A percentile compares a stretch with the other conserved stretches of the same genome.
These are phyloP conservation scores for Hirtodrosophila confusa DNA, from an alignment of 2,888 invertebrate genomes.

Conservation along the genomic window DNA sequence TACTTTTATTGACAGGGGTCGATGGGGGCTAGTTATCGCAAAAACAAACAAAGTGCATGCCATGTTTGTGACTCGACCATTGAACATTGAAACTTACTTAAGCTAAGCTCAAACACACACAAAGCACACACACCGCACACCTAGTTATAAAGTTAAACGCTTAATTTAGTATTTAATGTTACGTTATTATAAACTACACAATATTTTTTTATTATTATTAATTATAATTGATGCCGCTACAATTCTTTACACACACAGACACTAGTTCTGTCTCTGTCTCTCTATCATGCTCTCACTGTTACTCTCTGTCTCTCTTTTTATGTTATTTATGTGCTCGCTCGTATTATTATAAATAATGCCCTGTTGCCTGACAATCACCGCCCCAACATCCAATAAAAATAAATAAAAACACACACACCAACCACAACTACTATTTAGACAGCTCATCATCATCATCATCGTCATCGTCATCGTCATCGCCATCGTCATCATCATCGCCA, in stretches of 20 bases:
- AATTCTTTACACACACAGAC: conserved; percentile 3
- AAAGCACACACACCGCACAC: conserved; percentile 15
- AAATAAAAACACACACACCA: conserved; percentile 20
- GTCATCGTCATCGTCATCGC: conserved; percentile 26
- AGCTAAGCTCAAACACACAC: conserved; percentile 28
- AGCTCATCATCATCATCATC: conserved; percentile 43
- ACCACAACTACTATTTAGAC: conserved; percentile 53
- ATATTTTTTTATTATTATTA: conserved; percentile 8
- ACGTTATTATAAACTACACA: conserved; percentile 33
- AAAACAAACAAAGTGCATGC: conserved; percentile 63
- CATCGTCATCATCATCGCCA: conserved; percentile 37
- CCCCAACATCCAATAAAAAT: conserved; percentile 33
- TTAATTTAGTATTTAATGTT: conserved; percentile 55
- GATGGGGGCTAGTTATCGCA: too few species aligned
- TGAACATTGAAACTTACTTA: conserved; percentile 73
- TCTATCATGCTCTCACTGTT: conserved; percentile 18
- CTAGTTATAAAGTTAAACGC: conserved; percentile 38
- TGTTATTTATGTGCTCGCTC: conserved; percentile 51
- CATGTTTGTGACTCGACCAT: conserved; percentile 52
- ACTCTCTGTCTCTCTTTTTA: conserved; percentile 50
- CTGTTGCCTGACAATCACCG: conserved; percentile 62
- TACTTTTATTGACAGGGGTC: too few species aligned
- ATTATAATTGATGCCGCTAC: conserved; percentile 29
- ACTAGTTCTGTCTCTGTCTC: conserved; percentile 8
- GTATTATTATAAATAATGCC: conserved; percentile 62